Evolutionary conservation across 2,797 vertebrate genomes (phyloP), one percentile per base, ranked within the genome.

Genomic region (Anabacerthia variegaticeps): DNA sequence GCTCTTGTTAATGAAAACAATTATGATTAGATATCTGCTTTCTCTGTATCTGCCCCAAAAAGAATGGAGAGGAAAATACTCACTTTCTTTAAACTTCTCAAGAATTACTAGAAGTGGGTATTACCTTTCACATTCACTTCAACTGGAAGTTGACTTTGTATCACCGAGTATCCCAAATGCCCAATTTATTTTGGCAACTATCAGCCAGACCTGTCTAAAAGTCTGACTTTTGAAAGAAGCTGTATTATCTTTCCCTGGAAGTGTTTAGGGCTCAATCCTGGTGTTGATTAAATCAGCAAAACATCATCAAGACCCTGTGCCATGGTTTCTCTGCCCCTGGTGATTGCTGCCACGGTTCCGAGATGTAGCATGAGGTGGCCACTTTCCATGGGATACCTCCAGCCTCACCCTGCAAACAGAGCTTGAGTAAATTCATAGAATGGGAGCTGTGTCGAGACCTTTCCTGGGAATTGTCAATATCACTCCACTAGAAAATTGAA

Each of bases 201-300:
- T 84, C 77, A 88, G 71, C 88, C 71, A 67, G 39, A 85, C n/a
- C 55, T 23, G 43, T 55, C 73, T 85, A 73, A 84, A 93, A 51
- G 37, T 49, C 78, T 54, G n/a, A 80, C 36, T 83, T 86, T 78
- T 69, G 62, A 80, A 84, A 78, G 43, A 65, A 74, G 36, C 36
- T 68, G 49, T 39, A 65, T 77, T 56, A 44, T 49, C 68, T 56
- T 63, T 77, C 34, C 54, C 46, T 67, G 5, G 16, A 46, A 83
- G n/a, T 17, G n/a, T 59, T 75, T 48, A 63, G 72, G 49, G 66
- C 52, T 85, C 61, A 61, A 3, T 36, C 52, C 61, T 18, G 22
- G 17, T 6, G 77, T 71, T 75, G 73, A 75, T 54, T n/a, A 77
- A 89, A 67, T 37, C 56, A 75, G 15, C 37, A 61, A 16, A 76